Conservation (phyloP, 2,888 invertebrate genomes). For the Cerastis rubricosa region DNA sequence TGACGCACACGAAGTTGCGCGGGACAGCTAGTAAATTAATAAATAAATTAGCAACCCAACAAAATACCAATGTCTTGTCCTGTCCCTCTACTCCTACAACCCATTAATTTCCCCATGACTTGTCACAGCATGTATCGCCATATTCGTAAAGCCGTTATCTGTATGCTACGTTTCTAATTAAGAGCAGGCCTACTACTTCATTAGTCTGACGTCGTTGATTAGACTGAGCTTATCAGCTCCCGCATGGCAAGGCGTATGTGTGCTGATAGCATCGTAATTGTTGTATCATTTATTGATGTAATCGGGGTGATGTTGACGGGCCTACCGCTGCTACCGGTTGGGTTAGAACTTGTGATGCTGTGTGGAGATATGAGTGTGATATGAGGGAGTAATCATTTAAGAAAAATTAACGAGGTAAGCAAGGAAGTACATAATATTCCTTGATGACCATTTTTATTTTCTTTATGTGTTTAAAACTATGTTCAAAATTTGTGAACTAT, state of each 20-base stretch:
- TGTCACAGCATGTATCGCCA: slow-evolving; percentile 41
- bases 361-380: neutral
- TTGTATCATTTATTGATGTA: slow-evolving; percentile 66
- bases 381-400: too few relatives aligned
- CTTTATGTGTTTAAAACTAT: too few relatives aligned
- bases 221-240: slow-evolving; percentile 54
- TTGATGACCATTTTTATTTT: too few relatives aligned
- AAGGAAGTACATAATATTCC: too few relatives aligned
- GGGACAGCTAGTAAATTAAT: too few relatives aligned
- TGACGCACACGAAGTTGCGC: too few relatives aligned
- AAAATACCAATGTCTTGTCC: neutral
- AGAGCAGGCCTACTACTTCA: slow-evolving; percentile 59
- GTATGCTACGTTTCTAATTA: slow-evolving; percentile 59
- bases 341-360: neutral
- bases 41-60: too few relatives aligned
- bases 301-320: slow-evolving; percentile 53
- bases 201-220: slow-evolving; percentile 60
- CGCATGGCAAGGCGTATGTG: slow-evolving; percentile 54
- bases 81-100: neutral
- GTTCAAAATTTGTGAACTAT: too few relatives aligned
- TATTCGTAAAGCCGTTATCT: slow-evolving; percentile 57
- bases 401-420: too few relatives aligned
- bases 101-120: slow-evolving; percentile 43
- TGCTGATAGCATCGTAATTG: slow-evolving; percentile 64
- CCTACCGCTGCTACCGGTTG: slow-evolving; percentile 40